Evolutionary conservation across 2,888 invertebrate species (phyloP), one percentile per base, ranked within the genome.

Genomic region (Spilosoma lubricipeda): DNA sequence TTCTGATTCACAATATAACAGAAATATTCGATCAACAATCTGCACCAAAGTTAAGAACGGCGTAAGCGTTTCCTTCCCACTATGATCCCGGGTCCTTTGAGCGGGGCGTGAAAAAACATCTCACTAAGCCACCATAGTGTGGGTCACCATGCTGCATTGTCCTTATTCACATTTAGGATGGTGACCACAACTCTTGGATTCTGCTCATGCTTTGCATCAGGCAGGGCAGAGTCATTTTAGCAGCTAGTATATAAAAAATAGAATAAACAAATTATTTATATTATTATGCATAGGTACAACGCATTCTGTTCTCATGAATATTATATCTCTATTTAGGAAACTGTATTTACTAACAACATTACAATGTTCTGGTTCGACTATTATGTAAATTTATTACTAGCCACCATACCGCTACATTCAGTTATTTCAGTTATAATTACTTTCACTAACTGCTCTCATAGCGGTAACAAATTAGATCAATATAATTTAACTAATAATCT

Each of bases 401-500:
- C 30, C 72, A 56, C 66, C 48, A 48, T 48, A 74, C 67, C 64
- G 67, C 66, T 36, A 52, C 66, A 27, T 75, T 72, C 71, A n/a
- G 68, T 74, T 76, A 76, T 75, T 68, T 73, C 67, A 33, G 48
- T 39, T 39, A 36, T 64, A 74, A 78, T 80, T 77, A 73, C 72
- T 78, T 70, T 65, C 65, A 36, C 39, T 64, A 71, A 73, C 63
- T 65, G 63, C 73, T 69, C 59, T 67, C 74, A 69, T 42, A 30
- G 56, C 8, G n/a, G 52, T 52, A 36, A 52, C 70, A 67, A 78
- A 76, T 20, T 80, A 70, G 67, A 70, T 73, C 71, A 59, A 70
- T 72, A 68, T 77, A 45, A 73, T 64, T 27, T 82, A 77, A 80
- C 77, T 78, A 81, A 79, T 72, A 82, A 80, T 59, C 71, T 78